Evolutionary conservation across 2,888 invertebrate species (phyloP), one percentile per base, ranked within the genome.

Genomic region (Pseudococcus longispinus): DNA sequence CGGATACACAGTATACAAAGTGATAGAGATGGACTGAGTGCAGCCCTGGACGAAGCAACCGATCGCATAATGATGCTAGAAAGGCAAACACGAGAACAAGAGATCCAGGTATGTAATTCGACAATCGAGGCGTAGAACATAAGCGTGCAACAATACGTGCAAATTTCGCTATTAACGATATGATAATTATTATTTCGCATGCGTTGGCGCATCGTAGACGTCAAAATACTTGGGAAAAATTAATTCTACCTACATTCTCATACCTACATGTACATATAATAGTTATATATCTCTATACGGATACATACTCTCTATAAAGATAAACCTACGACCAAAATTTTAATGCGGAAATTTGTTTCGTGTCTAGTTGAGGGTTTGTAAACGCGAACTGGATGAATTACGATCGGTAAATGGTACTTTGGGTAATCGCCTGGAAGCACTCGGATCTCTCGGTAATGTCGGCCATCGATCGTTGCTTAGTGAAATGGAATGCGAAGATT

Each of bases 1-100:
- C 92, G 96, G 89, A 92, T 98, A 88, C 93, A 95, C 88, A 92
- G 93, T 88, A 92, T 96, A 9, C 93, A 95, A 20, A 93, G 94
- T 88, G 97, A 98, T 91, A 93, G 97, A 89, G 96, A 97, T 88
- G 93, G 94, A 88, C 92, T 97, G 85, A 93, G 94, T 84, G 93
- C 94, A 84, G 95, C 96, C 88, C 92, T 98, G 87, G 98, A 98
- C 88, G 97, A 98, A 91, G 95, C 97, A 60, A 95, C 96, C 87
- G 97, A 98, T 91, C 93, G 96, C 90, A 96, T 97, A 89, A 92
- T 95, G 89, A 93, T 96, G 89, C 92, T 98, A 89, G 97, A 98
- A 91, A 93, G 91, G 89, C 91, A 96, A 90, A 93, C 95, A 83
- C 93, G 95, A 89, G 96, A 97, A 91, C 95, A 96, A 91, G 96